Percentiles rank a stretch among this genome's conserved stretches.
These are phyloP conservation scores for Centropristis striata DNA, from an alignment of 2,113 vertebrate genomes.

Conservation along the genomic window DNA sequence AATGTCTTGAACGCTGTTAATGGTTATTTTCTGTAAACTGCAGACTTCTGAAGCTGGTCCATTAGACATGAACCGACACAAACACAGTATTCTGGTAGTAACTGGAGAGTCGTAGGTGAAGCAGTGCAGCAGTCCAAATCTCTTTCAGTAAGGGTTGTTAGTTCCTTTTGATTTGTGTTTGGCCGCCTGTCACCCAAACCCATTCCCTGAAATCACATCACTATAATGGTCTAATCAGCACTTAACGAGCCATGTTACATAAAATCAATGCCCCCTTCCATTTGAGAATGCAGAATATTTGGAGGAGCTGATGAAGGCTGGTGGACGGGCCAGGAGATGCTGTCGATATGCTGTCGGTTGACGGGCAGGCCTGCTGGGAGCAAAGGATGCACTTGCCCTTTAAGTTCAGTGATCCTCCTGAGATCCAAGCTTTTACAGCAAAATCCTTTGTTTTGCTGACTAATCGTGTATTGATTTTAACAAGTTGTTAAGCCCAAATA, in stretches of 20 bases:
- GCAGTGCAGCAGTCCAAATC: conserved; percentile 67
- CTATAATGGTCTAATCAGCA: conserved; percentile 84
- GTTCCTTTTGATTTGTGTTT: conserved; percentile 76
- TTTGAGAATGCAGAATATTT: conserved; percentile 79
- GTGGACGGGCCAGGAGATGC: conserved; percentile 47
- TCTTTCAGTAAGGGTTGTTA: conserved; percentile 71
- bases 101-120: conserved; percentile 53
- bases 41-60: conserved; percentile 27
- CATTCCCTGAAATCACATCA: conserved; percentile 83
- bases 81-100: conserved; percentile 33
- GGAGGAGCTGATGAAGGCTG: conserved; percentile 70
- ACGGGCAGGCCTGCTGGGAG: conserved; percentile 45
- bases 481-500: conserved; percentile 79
- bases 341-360: conserved; percentile 60
- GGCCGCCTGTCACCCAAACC: conserved; percentile 74
- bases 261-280: conserved; percentile 81
- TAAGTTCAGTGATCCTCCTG: conserved; percentile 60
- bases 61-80: conserved; percentile 37
- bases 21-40: conserved; percentile 12
- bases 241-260: conserved; percentile 84
- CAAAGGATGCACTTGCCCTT: conserved; percentile 64
- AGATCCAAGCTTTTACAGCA: conserved; percentile 81
- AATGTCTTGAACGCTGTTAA: conserved; percentile 20
- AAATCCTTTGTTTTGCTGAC: conserved; percentile 85
- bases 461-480: conserved; percentile 85